A percentile compares a stretch with the other conserved stretches of the same genome.
phyloP scores from a whole-genome alignment of 2,888 invertebrate genomes.

The Drosophila peninsularis region DNA sequence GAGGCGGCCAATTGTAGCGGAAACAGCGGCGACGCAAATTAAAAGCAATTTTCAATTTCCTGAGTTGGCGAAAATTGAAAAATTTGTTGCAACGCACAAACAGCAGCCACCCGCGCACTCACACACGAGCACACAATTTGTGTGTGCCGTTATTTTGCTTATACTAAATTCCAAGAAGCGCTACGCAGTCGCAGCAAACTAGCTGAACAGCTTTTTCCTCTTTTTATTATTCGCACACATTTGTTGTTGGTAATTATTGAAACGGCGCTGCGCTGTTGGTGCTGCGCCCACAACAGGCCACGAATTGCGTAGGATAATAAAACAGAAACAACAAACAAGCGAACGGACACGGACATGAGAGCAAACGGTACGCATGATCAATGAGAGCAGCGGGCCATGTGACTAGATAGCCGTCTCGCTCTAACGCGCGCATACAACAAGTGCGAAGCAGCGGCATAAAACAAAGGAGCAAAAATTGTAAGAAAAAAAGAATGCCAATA shows the following conservation, averaged over 20 bases:
- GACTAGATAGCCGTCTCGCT: conserved; percentile 69
- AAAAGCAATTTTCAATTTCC: conserved; percentile 77
- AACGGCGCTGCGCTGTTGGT: conserved; percentile 7
- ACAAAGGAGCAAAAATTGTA: conserved; percentile 56
- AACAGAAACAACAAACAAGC: conserved; percentile 42
- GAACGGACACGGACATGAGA: conserved; percentile 41
- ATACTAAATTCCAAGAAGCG: conserved; percentile 61
- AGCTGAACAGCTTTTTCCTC: conserved; percentile 46
- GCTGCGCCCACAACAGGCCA: conserved; percentile 42
- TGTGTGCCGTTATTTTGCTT: conserved; percentile 58
- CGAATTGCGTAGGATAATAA: conserved; percentile 69
- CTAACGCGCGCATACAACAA: conserved; percentile 65
- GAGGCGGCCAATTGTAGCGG: conserved; percentile 48
- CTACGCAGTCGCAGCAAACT: conserved; percentile 43
- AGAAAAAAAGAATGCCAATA: conserved; percentile 38
- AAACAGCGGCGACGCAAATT: conserved; percentile 70
- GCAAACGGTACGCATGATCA: conserved; percentile 74
- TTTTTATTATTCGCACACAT: conserved; percentile 29
- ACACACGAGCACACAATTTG: conserved; percentile 25
- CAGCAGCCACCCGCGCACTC: conserved; percentile 42
- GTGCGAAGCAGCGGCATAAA: conserved; percentile 67
- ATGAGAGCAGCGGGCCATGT: conserved; percentile 57
- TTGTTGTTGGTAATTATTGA: conserved; percentile 38
- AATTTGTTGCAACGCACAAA: conserved; percentile 38
- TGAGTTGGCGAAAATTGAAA: conserved; percentile 72